phyloP scores from a whole-genome alignment of 2,797 vertebrate species.

The Diceros bicornis region DNA sequence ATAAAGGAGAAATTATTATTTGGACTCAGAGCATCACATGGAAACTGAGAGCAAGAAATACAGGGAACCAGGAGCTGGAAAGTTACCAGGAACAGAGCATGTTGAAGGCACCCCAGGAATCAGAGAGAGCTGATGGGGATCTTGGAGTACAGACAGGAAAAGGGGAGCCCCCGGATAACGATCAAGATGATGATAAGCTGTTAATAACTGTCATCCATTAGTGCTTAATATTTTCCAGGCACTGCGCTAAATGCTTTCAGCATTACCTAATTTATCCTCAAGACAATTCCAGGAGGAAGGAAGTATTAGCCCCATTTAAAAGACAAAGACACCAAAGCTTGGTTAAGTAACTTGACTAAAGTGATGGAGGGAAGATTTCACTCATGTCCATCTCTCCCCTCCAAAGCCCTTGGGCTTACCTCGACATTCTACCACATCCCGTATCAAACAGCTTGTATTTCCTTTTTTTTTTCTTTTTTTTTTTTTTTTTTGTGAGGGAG shows the following conservation, averaged over 20 bases:
- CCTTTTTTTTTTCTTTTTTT: neutral
- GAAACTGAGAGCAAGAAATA: neutral
- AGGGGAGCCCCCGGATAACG: too few relatives aligned
- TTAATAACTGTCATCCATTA: neutral
- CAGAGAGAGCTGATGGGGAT: neutral
- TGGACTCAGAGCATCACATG: neutral
- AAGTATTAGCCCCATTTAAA: neutral
- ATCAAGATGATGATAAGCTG: neutral
- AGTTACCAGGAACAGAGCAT: neutral
- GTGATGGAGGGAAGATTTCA: neutral
- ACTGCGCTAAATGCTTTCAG: neutral
- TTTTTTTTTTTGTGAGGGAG: too few relatives aligned
- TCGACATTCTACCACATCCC: rapidly evolving
- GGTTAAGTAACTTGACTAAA: neutral
- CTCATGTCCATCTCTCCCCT: neutral
- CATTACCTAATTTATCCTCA: neutral
- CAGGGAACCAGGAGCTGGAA: neutral
- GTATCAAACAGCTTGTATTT: neutral
- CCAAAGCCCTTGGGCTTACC: neutral
- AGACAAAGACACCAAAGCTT: neutral
- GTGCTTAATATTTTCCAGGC: neutral
- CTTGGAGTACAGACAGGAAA: neutral
- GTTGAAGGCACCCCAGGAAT: rapidly evolving
- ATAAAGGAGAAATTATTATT: neutral
- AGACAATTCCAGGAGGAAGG: neutral